Evolutionary conservation across 2,113 vertebrate species (phyloP).

Genomic region (Dicrurus megarhynchus): DNA sequence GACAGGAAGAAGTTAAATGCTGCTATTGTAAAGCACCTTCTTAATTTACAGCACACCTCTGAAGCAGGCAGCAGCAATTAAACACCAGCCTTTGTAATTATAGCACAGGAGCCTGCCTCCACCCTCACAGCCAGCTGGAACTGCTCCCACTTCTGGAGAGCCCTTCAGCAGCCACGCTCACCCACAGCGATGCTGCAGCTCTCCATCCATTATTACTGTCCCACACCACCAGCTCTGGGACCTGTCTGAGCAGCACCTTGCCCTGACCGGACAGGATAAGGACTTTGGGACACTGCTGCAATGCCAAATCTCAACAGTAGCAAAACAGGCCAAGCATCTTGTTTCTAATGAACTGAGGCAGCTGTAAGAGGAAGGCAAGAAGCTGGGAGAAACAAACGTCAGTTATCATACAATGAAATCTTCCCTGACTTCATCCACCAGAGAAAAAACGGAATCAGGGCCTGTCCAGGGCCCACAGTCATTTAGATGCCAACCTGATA

Average conservation of each 20-base stretch:
- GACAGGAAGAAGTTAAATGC: not conserved
- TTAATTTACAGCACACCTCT: not conserved
- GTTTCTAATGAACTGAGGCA: not conserved
- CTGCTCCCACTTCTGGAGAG: not conserved
- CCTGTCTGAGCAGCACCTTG: not conserved
- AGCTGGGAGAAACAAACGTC: not conserved
- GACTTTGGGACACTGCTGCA: not conserved
- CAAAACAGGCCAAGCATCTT: not conserved
- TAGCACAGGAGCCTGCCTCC: not conserved
- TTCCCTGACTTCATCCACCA: not conserved
- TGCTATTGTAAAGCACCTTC: not conserved
- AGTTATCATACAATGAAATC: not conserved
- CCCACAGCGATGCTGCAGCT: not conserved
- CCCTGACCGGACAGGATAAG: not conserved
- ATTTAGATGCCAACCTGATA: not conserved
- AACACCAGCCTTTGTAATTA: not conserved
- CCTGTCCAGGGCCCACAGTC: not conserved
- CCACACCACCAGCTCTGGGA: not conserved
- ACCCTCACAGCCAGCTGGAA: not conserved
- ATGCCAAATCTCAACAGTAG: not conserved
- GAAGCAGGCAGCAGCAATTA: slow-evolving; percentile 2
- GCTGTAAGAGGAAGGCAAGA: not conserved
- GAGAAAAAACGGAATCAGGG: not conserved
- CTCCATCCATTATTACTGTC: not conserved
- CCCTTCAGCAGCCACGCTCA: not conserved